Evolutionary conservation across 2,797 vertebrate species (phyloP), one percentile per base, ranked within the genome.

Genomic region (Glossophaga mutica): DNA sequence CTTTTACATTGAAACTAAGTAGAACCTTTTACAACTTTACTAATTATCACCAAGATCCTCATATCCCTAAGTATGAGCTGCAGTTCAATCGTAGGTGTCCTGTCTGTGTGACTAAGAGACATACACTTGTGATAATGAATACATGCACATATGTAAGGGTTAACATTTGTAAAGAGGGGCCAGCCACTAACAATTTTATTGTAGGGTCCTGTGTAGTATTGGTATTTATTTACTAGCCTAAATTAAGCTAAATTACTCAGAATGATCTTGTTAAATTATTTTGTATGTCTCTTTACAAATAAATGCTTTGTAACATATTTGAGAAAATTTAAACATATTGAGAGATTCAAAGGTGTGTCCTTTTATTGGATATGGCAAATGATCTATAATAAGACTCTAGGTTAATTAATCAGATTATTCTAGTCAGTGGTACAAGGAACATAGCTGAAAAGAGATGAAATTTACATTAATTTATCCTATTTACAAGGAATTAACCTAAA

Each of bases 401-500:
- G 82, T 97, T 96, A 94, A 93, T 95, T 96, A 92, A 96, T 90
- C 19, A 92, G 90, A 93, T 97, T 93, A 67, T 42, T 94, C 21
- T 90, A 91, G 67, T 89, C 42, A 97, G 1, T 62, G 9, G 37
- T 86, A 87, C 37, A 94, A 73, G 34, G 65, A 59, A 9, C 12
- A 67, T 19, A 93, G 24, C 37, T 94, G 87, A 93, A 39, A 87
- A 95, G 74, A 92, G 39, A 78, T 82, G 14, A 91, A 87, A 77
- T 77, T 67, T 34, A 29, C n/a, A 88, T 91, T 90, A 74, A 93
- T 91, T 86, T 92, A 74, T 81, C 57, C 48, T 91, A 2, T 87
- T 92, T 96, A 48, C 18, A 78, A 19, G 34, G 19, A 82, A 55
- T 92, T 97, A 93, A 50, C 52, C 39, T 71, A 84, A 86, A 12